Evolutionary conservation across 2,113 vertebrate species (phyloP), one percentile per base, ranked within the genome.

Genomic region (Typhlomys cinereus): DNA sequence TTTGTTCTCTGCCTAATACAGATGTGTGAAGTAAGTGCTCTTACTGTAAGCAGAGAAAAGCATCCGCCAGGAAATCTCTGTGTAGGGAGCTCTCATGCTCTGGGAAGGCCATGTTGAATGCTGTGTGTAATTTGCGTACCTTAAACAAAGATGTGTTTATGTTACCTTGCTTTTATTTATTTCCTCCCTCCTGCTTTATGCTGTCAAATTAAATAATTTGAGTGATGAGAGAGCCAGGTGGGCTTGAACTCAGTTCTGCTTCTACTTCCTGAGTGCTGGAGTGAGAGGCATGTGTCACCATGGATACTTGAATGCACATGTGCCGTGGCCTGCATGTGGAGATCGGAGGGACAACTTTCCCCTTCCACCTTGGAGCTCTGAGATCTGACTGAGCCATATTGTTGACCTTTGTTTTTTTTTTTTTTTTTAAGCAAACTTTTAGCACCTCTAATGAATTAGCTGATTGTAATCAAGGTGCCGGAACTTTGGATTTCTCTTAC

Each of bases 401-500:
- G 48, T 29, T n/a, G 31, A 34, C 18, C 4, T n/a, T 67, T 36
- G 64, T 31, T 66, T 34, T 5, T 44, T 46, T 52, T 41, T 31
- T 13, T 57, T 11, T 52, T 84, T 34, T 62, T 87, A 44, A 52
- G 78, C 44, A 34, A 76, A 91, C 46, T 54, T 74, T 90, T 82
- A 46, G 92, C 92, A 89, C 64, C 90, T 92, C 9, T 57, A 31
- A 92, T 88, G 89, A 84, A 34, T 44, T 92, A 73, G 64, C 95
- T 95, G 97, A 96, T 95, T 95, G 95, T 41, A 44, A 44, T 44
- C 5, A 90, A 78, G 94, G 83, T 89, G 93, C 48, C 92, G 92
- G 95, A 95, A 94, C 94, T 96, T 93, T 93, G 94, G 94, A 95
- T 92, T 96, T 97, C 97, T 89, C 87, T 93, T 94, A 93, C 88